Evolutionary conservation across 2,888 invertebrate genomes (phyloP), one percentile per base, ranked within the genome.

Genomic region (Dioctria linearis): DNA sequence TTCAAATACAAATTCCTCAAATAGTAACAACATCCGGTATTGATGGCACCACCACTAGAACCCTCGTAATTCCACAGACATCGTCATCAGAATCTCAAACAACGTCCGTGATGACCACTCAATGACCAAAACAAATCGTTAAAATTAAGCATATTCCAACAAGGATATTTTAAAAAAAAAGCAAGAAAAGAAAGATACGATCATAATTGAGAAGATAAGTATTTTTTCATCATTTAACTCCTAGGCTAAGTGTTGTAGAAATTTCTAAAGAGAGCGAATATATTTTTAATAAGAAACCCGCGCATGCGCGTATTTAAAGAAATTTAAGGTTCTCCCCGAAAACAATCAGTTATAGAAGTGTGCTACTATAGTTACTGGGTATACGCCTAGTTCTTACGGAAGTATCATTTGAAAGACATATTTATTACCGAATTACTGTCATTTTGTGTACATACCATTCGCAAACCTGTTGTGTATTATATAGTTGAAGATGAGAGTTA

Each of bases 1-100:
- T 93, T 25, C 93, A 93, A 87, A 93, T 93, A 84, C 92, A 92
- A 89, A 91, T 93, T 86, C 93, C 93, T 11, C 92, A 91, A 79
- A 79, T 85, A 40, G 79, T 84, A 25, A 84, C 84, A 59, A 84
- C 90, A 87, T 83, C 83, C 65, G 59, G 79, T 37, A 61, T 73
- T 42, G 82, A 82, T 65, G 83, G 83, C 40, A 82, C 82, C 13
- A 82, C 81, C 57, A 81, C 82, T 84, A 80, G 83, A 85, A 71
- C 86, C 83, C 78, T 83, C 37, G 82, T 83, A 6, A 76, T 83
- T 59, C 82, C 83, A 49, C 65, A 82, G 54, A 78, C 81, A 59
- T 63, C 81, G 37, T 63, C 79, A 49, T 25, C 67, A 49, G 82
- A 82, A 80, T 78, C 82, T 76, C 79, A 81, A 49, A 61, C 76